Base-by-base conservation (phyloP, 2,888 invertebrate genomes). In the Amphipoea oculea region DNA sequence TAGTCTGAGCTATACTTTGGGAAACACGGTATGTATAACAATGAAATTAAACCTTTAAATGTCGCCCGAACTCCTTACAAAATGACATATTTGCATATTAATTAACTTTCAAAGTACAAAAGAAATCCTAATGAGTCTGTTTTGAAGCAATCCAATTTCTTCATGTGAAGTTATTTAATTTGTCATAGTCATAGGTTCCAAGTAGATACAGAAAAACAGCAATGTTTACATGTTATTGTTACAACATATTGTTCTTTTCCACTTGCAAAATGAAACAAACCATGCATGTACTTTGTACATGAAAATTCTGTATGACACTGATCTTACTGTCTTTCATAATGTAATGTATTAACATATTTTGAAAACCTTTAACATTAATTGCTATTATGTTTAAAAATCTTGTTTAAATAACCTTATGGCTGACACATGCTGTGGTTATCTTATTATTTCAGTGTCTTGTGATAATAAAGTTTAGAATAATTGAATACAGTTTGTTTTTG, bases 1-100 rank as follows among this genome's bases (percentile, higher is more conserved):
- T 89, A 96, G 97, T 85, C 92, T 97, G 89, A 97, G 96, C 90
- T 97, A 97, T 88, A 97, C 97, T 73, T 91, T 97, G 78, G 97
- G 97, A 81, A 97, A 95, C 87, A 96, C 97, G 92, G 97, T 97
- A 92, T 95, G 96, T 88, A 60, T 57, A 45, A 48, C 17, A 77
- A 63, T 69, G 11, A 62, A 73, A 70, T 75, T 77, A 14, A 73
- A 68, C 60, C 60, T 60, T 20, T 20, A 42, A 23, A 40, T 66
- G 74, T 69, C n/a, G 14, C 57, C 17, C 17, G 23, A 48, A 72
- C 68, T 73, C 62, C 14, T 71, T 54, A 66, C 51, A 23, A 67
- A 73, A 51, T 77, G 67, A 63, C 78, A 75, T 85, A 57, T 63
- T 73, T 81, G 79, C 81, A 85, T 89, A 83, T 9, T 78, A 85